Evolutionary conservation across 2,888 invertebrate species (phyloP), one percentile per base, ranked within the genome.

Genomic region (Lordiphosa andalusiaca): DNA sequence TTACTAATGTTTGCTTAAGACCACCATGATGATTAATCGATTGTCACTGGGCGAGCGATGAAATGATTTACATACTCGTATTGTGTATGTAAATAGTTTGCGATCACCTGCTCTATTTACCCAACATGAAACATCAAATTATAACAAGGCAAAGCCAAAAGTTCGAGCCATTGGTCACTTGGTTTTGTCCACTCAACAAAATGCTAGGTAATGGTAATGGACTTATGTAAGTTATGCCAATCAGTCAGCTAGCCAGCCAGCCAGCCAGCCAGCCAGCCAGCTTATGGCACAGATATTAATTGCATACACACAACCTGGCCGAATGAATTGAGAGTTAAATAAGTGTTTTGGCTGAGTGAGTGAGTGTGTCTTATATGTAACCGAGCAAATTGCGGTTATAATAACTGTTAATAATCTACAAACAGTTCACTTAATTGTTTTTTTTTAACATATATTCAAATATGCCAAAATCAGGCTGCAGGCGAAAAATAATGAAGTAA

Each of bases 221-320:
- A 48, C 51, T 78, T 78, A 78, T 78, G 71, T 82, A 78, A 78
- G 67, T 53, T 53, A 74, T 73, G 68, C 81, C 81, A 77, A 77
- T 77, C 81, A 70, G 63, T 51, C 62, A 61, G 59, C 44, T 10
- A 30, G 30, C 30, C 30, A 30, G 30, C 30, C 30, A 55, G 63
- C 65, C 76, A 60, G 60, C 68, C 70, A 62, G 60, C 66, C 70
- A 62, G 57, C 35, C 60, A 63, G 53, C 58, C 38, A 61, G 73
- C 80, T 76, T 76, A 71, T 80, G 73, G 62, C 77, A 77, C 51
- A 70, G 72, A 81, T 77, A 77, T 77, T 77, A 77, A 81, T 77
- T 77, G 74, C 77, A 68, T 58, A 69, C 60, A 62, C 47, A 57
- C 52, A 42, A 55, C 44, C 53, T 73, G 51, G 63, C 73, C 67